These are phyloP conservation scores for Platichthys flesus DNA, from an alignment of 2,113 vertebrate genomes.

Conservation along the genomic window DNA sequence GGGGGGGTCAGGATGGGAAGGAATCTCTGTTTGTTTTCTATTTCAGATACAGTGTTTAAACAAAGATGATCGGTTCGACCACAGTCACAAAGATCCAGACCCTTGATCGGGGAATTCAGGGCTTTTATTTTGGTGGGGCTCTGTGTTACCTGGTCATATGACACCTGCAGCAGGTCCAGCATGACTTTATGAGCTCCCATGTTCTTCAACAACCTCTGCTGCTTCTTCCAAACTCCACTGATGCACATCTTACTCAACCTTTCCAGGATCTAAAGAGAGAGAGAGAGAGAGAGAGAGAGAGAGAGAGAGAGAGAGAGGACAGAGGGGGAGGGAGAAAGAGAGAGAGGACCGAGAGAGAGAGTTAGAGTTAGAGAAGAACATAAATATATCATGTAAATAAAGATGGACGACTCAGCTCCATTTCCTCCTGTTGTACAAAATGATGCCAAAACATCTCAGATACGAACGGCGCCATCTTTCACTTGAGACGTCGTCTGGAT, in stretches of 20 bases:
- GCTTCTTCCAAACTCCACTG: constrained; percentile 93
- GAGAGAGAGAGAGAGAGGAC: not conserved
- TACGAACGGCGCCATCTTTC: no score
- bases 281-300: not conserved
- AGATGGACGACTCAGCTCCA: no score
- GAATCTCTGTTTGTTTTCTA: not conserved
- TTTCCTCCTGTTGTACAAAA: no score
- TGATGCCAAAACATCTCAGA: no score
- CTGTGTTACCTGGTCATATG: constrained; percentile 90
- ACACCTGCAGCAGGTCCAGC: constrained; percentile 96
- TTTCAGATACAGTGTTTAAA: no score
- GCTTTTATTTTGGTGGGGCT: not conserved
- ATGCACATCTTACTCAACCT: constrained; percentile 95
- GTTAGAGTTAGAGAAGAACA: not conserved
- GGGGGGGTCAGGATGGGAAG: not conserved
- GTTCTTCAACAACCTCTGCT: constrained; percentile 96
- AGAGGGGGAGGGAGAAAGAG: not conserved
- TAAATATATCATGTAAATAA: not conserved
- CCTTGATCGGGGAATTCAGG: no score
- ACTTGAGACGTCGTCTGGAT: no score
- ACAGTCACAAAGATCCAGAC: no score
- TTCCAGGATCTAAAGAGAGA: constrained; percentile 88
- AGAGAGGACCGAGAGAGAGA: not conserved
- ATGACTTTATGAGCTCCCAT: constrained; percentile 99
- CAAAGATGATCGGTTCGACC: no score